Evolutionary conservation across 2,797 vertebrate species (phyloP).

Genomic region (Okamejei kenojei): DNA sequence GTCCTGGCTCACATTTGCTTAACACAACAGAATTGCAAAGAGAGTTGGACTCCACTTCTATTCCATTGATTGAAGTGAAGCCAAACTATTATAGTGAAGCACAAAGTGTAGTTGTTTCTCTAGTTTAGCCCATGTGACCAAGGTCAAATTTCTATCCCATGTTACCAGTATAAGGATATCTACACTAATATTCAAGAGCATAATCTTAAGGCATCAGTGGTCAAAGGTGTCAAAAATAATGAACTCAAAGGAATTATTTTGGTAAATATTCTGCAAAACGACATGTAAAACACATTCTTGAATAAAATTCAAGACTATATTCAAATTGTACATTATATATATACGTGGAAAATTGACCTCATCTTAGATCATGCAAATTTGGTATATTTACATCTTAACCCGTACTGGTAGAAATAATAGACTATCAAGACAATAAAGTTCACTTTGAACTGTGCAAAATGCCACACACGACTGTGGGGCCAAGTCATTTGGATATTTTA

Average conservation of each 20-base stretch:
- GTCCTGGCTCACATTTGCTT: too few species aligned
- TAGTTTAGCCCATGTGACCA: too few species aligned
- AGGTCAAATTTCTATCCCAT: too few species aligned
- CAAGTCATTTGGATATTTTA: too few species aligned
- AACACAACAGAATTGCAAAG: too few species aligned
- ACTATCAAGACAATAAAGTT: neutral
- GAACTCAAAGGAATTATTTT: slow-evolving; percentile 9
- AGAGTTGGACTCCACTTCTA: too few species aligned
- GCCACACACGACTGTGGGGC: too few species aligned
- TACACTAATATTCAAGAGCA: slow-evolving; percentile 6
- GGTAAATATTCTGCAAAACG: slow-evolving; percentile 7
- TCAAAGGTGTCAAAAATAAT: neutral
- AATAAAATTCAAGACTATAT: neutral
- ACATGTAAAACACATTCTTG: neutral
- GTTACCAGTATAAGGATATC: too few species aligned
- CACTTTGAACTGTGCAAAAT: neutral
- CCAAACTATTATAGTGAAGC: too few species aligned
- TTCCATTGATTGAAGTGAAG: too few species aligned
- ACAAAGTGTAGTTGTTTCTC: too few species aligned
- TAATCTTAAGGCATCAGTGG: slow-evolving; percentile 16
- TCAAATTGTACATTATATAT: neutral
- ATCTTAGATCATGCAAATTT: neutral
- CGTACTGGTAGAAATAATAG: neutral
- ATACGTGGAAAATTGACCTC: neutral
- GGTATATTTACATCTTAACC: neutral